Base-by-base conservation (phyloP, 1,140 invertebrate genomes). In the Centruroides vittatus region DNA sequence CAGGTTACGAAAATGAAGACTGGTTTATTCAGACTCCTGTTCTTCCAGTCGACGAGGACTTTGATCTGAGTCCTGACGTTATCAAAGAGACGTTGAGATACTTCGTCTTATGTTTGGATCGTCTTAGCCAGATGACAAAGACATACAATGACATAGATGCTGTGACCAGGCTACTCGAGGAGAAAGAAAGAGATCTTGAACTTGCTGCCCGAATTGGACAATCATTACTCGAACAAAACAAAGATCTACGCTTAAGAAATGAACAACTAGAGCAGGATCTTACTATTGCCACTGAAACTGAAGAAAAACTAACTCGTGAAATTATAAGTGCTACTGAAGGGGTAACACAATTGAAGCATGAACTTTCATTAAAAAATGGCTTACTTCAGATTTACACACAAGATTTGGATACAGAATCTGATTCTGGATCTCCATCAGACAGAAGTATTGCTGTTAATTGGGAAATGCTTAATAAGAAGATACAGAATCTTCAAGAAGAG, bases 141-240 rank as follows among this genome's bases (percentile, higher is more conserved):
- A 93, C 93, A 78, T 97, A 97, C 84, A 91, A 96, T 93, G 94
- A 98, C 79, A 93, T 95, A 79, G 93, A 96, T 84, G 93, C 93
- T 78, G 91, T 98, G 72, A 96, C 93, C 78, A 83, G 89, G 82
- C 86, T 98, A 80, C 84, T 98, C 73, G 91, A 96, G 82, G 93
- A 93, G 89, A 93, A 93, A 88, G 91, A 94, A 75, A 90, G 92
- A 77, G 91, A 94, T 72, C 83, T 97, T 69, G 93, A 98, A 77
- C 76, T 98, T 67, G 96, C 94, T 34, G 93, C 94, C 52, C 85
- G 90, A 50, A 97, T 98, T 71, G 94, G 94, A 55, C 94, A 98
- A 73, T 90, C 93, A 72, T 76, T 98, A 49, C 76, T 98, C 61
- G 83, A 87, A 57, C 85, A 90, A 68, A 97, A 97, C 73, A 89